Evolutionary conservation across 2,888 invertebrate species (phyloP).

Genomic region (Erannis defoliaria): DNA sequence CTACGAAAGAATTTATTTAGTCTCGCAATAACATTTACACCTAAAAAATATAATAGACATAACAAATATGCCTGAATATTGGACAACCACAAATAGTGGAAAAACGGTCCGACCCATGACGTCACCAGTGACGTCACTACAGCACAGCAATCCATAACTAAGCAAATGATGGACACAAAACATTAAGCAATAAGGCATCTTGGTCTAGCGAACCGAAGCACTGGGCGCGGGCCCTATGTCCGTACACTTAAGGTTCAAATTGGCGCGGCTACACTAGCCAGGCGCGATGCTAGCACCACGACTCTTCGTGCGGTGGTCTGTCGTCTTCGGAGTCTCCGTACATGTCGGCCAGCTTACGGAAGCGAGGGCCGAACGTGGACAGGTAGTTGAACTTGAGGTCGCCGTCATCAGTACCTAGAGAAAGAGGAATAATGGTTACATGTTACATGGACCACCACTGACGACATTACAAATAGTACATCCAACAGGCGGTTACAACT

Average conservation of each 20-base stretch:
- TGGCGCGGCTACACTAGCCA: slow-evolving; percentile 80
- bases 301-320: slow-evolving; percentile 92
- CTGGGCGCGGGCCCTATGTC: slow-evolving; percentile 42
- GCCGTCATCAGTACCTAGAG: slow-evolving; percentile 93
- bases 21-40: slow-evolving; percentile 17
- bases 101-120: slow-evolving; percentile 15
- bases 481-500: too few relatives aligned
- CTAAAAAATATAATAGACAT: slow-evolving; percentile 8
- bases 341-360: slow-evolving; percentile 97
- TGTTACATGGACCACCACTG: not conserved
- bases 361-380: slow-evolving; percentile 98
- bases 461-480: too few relatives aligned
- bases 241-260: slow-evolving; percentile 49
- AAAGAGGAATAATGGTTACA: slow-evolving; percentile 7
- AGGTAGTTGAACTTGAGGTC: slow-evolving; percentile 98
- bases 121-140: slow-evolving; percentile 13
- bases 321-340: slow-evolving; percentile 97
- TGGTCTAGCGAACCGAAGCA: slow-evolving; percentile 54
- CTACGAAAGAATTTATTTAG: too few relatives aligned
- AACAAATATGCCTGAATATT: slow-evolving; percentile 5
- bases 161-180: slow-evolving; percentile 52
- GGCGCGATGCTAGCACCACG: slow-evolving; percentile 91
- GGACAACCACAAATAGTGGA: slow-evolving; percentile 13
- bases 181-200: slow-evolving; percentile 73
- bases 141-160: slow-evolving; percentile 31